Conservation (phyloP, 2,888 invertebrate species). For the Anthrax anthrax region DNA sequence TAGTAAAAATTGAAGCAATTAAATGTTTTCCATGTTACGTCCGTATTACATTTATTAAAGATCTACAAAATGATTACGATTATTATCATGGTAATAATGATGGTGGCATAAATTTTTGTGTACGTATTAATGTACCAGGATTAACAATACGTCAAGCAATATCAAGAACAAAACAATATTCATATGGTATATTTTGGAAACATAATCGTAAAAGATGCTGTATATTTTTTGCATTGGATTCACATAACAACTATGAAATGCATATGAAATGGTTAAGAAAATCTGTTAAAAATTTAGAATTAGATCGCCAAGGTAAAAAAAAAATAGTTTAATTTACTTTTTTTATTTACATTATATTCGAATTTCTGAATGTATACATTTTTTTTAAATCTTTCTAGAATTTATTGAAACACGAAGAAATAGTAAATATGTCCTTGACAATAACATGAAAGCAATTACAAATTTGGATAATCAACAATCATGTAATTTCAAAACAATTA, state of each 20-base stretch:
- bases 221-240: constrained; percentile 31
- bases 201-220: constrained; percentile 32
- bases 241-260: constrained; percentile 25
- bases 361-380: too few species aligned
- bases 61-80: constrained; percentile 14
- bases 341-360: too few species aligned
- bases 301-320: constrained; percentile 24
- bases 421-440: constrained; percentile 18
- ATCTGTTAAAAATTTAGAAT: constrained; percentile 32
- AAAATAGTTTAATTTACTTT: background rate
- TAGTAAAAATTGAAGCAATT: constrained; percentile 34
- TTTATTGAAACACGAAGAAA: constrained; percentile 27
- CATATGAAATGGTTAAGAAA: constrained; percentile 35
- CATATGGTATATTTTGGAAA: constrained; percentile 34
- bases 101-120: constrained; percentile 16
- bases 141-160: constrained; percentile 28
- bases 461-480: background rate
- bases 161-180: constrained; percentile 30
- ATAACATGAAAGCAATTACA: too few species aligned
- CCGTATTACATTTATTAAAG: constrained; percentile 25
- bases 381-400: constrained; percentile 13
- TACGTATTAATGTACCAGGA: constrained; percentile 33
- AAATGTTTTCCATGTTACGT: constrained; percentile 34
- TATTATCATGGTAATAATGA: background rate
- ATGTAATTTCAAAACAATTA: constrained; percentile 5